Evolutionary conservation across 92 coral and sea anemone species (phyloP), one percentile per base, ranked within the genome.

Genomic region (Palythoa grandiflora): DNA sequence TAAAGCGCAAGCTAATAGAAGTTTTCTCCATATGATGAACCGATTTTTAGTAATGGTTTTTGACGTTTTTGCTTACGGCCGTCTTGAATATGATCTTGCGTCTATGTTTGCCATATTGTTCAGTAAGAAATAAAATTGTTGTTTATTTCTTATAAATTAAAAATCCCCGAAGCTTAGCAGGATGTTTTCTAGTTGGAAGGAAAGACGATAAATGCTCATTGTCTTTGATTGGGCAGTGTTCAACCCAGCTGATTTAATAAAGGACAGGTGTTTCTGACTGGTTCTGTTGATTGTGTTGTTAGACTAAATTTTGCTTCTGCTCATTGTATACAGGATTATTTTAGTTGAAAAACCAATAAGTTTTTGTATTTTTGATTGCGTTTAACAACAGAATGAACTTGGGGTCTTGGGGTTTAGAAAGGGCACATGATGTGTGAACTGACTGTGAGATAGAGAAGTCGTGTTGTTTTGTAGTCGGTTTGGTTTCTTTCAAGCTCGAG

Each of bases 211-310:
- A 63, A 1, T 3, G n/a, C 9, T 63, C 70, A 63, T 63, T 63
- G 70, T 63, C 73, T 60, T 21, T 79, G 37, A 79, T 79, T 79
- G 84, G 84, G 71, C 36, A 59, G 50, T 13, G 17, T 59, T 16
- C 37, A 60, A 61, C 44, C 52, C 84, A 79, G 73, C 48, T 79
- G 84, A 60, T 79, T 57, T 79, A 5, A 3, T 63, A 17, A 60
- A n/a, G 38, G 20, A 61, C 84, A 79, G 84, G 84, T 79, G 84
- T 79, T 57, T 39, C 6, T 38, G 54, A 16, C n/a, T 52, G 37
- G 38, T 60, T 35, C 28, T 60, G 21, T 79, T 65, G 60, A 16
- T 39, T 60, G 38, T 79, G 9, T 60, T 79, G 37, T 38, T 63
- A 79, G 84, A 79, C 84, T 60, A 79, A 65, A 79, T 79, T 79